Evolutionary conservation across 2,888 invertebrate genomes (phyloP), one percentile per base, ranked within the genome.

Genomic region (Apoda limacodes): DNA sequence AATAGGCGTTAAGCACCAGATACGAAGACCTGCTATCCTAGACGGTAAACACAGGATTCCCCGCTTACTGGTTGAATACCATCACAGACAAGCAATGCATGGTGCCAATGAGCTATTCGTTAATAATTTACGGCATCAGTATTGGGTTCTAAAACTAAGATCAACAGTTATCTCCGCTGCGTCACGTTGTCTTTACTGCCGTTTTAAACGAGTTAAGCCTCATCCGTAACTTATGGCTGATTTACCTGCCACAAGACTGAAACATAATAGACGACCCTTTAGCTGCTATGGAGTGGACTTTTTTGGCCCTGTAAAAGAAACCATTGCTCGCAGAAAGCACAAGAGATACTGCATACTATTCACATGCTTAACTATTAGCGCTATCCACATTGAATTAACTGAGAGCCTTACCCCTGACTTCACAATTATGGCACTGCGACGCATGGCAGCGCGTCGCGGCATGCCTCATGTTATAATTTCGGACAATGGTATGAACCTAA

Each of bases 21-120:
- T n/a, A n/a, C n/a, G 22, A 25, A 19, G 37, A 21, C 49, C 46
- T 4, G 32, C 23, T 2, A 44, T 49, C 4, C 20, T 49, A n/a
- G n/a, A n/a, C n/a, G n/a, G n/a, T n/a, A n/a, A n/a, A n/a, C 2
- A 43, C 23, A 21, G 12, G 3, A 35, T 27, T 5, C 32, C 42
- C 0, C 30, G 37, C 1, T 28, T 48, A 22, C 15, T 48, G 1
- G 34, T 48, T 1, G 29, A 37, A 9, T 14, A 42, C 12, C 20
- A 36, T 15, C 44, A 44, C 29, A 29, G 21, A 11, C 25, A 23
- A 19, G 26, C 26, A 7, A 19, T 26, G 26, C 13, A 29, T 7
- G n/a, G 36, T 26, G 24, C 28, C 13, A n/a, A 30, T 35, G 26
- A 33, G n/a, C n/a, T n/a, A n/a, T n/a, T n/a, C n/a, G n/a, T 37